Conservation (phyloP, 1,140 invertebrate genomes). For the Drosophila nannoptera region DNA sequence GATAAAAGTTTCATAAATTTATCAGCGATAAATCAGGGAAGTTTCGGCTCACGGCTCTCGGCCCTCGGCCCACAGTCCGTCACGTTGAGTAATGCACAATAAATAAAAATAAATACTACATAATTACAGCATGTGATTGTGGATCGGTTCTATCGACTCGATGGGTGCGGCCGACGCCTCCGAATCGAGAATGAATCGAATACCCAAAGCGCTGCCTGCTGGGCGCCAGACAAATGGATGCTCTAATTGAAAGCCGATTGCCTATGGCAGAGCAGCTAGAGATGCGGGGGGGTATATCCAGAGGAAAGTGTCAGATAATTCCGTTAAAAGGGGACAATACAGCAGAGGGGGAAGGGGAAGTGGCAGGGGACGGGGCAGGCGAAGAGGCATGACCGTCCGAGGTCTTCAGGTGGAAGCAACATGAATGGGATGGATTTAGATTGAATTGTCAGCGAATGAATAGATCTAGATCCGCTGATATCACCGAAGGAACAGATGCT, state of each 20-base stretch:
- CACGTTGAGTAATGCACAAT: conserved; percentile 60
- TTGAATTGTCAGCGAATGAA: too few relatives aligned
- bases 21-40: conserved; percentile 72
- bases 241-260: conserved; percentile 48
- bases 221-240: conserved; percentile 62
- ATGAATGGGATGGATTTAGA: too few relatives aligned
- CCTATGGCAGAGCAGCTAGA: too few relatives aligned
- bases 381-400: too few relatives aligned
- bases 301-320: too few relatives aligned
- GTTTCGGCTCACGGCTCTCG: conserved; percentile 20
- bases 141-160: conserved; percentile 25
- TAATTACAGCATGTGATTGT: conserved; percentile 74
- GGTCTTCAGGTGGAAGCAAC: too few relatives aligned
- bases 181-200: conserved; percentile 37
- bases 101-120: conserved; percentile 75
- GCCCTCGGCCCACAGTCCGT: neutral
- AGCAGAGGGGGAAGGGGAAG: too few relatives aligned
- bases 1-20: conserved; percentile 72
- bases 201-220: conserved; percentile 13
- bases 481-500: too few relatives aligned
- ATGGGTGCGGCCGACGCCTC: conserved; percentile 41
- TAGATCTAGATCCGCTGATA: too few relatives aligned
- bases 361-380: too few relatives aligned
- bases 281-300: too few relatives aligned
- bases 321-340: too few relatives aligned